These are phyloP conservation scores for Drosophila suboccidentalis DNA, from an alignment of 2,888 invertebrate genomes.

Conservation along the genomic window DNA sequence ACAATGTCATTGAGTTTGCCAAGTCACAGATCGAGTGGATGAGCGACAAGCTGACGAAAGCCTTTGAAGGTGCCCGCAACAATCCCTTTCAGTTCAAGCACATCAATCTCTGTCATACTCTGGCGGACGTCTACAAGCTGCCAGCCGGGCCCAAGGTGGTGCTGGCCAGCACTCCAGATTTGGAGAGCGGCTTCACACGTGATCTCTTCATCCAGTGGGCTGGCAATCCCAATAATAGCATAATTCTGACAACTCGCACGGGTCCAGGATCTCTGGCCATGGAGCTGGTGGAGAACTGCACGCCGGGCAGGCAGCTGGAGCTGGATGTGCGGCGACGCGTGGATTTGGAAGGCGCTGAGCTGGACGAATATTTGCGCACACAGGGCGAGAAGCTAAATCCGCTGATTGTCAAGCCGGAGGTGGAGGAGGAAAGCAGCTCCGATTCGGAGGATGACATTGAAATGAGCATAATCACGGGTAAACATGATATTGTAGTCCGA, in stretches of 20 bases:
- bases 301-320: conserved; percentile 89
- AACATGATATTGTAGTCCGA: conserved; percentile 95
- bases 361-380: conserved; percentile 91
- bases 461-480: conserved; percentile 93
- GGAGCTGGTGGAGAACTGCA: conserved; percentile 92
- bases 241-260: conserved; percentile 95
- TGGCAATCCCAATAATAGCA: conserved; percentile 95
- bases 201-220: conserved; percentile 98
- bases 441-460: conserved; percentile 94
- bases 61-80: conserved; percentile 95
- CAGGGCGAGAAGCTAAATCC: conserved; percentile 87
- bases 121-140: conserved; percentile 93
- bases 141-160: conserved; percentile 96
- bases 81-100: conserved; percentile 98
- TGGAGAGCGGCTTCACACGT: conserved; percentile 97
- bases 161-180: conserved; percentile 96
- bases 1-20: conserved; percentile 99
- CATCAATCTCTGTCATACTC: conserved; percentile 96
- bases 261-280: conserved; percentile 93
- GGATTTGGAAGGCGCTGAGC: conserved; percentile 91
- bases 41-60: conserved; percentile 98
- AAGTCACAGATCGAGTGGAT: conserved; percentile 99
- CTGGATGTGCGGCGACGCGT: conserved; percentile 90
- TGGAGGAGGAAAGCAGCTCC: conserved; percentile 90
- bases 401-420: conserved; percentile 87